Evolutionary conservation across 1,140 invertebrate species (phyloP), one percentile per base, ranked within the genome.

Genomic region (Hypothenemus hampei): DNA sequence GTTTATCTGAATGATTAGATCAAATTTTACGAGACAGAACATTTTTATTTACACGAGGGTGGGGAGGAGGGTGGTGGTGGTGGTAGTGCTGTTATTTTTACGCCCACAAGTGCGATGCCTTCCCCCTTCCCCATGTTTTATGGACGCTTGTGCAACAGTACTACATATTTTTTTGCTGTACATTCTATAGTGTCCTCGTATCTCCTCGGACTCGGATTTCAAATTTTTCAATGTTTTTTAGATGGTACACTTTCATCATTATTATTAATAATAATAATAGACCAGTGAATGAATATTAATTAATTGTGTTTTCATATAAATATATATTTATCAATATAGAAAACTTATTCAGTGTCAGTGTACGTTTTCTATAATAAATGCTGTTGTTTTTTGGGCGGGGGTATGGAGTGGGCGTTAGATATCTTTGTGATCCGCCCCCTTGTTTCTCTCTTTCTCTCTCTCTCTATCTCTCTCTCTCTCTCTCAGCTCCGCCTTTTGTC

Each of bases 151-250:
- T 29, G n/a, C 26, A 7, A 29, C n/a, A n/a, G n/a, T n/a, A n/a
- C n/a, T n/a, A n/a, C n/a, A n/a, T n/a, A n/a, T n/a, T n/a, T n/a
- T n/a, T n/a, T n/a, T n/a, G n/a, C n/a, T n/a, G n/a, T n/a, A n/a
- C n/a, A n/a, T n/a, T n/a, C n/a, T n/a, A n/a, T n/a, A n/a, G n/a
- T n/a, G n/a, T n/a, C n/a, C n/a, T n/a, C n/a, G n/a, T n/a, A n/a
- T n/a, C n/a, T 15, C 15, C 37, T 35, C 15, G 50, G 50, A 53
- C 50, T 53, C 26, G 22, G n/a, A n/a, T 53, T 53, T 44, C 39
- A 53, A 53, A n/a, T n/a, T 53, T 53, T 53, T 53, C 43, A 53
- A 53, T 53, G 40, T 53, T 35, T 47, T n/a, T 53, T 53, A 53
- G 50, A 44, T 53, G 24, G 37, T 53, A 53, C 23, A 40, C n/a